Evolutionary conservation across 1,140 invertebrate genomes (phyloP).

Genomic region (Luehdorfia chinensis): DNA sequence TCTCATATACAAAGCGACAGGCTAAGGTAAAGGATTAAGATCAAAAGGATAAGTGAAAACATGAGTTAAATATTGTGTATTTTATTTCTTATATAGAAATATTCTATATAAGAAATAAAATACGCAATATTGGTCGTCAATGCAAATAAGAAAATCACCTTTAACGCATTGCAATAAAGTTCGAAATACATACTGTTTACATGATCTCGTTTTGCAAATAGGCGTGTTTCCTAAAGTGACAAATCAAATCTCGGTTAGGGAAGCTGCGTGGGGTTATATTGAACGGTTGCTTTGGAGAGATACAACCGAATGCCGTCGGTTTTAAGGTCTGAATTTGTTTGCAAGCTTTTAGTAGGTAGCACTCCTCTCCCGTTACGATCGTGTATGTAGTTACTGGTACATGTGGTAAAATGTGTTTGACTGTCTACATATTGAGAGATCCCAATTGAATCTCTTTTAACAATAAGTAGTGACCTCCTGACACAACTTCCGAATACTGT

Average conservation of each 20-base stretch:
- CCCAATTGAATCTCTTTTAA: no score
- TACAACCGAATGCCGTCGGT: neutral
- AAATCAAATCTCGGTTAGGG: conserved; percentile 40
- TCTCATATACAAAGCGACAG: no score
- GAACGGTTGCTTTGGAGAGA: neutral
- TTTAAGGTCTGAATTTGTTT: conserved; percentile 1
- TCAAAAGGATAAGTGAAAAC: no score
- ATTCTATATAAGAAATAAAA: no score
- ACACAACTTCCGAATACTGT: no score
- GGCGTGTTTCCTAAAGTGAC: conserved; percentile 34
- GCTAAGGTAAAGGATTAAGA: no score
- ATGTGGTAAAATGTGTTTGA: no score
- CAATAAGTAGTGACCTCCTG: no score
- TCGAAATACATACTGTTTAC: neutral
- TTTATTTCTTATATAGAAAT: no score
- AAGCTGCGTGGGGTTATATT: conserved; percentile 27
- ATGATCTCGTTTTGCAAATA: conserved; percentile 9
- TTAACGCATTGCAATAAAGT: neutral
- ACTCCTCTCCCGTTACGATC: neutral
- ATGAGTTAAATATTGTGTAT: no score
- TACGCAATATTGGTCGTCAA: no score
- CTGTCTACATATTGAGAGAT: no score
- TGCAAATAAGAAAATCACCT: neutral
- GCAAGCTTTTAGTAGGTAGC: neutral
- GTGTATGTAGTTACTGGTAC: neutral